Conservation (phyloP, 2,113 vertebrate species). For the Seriola aureovittata region DNA sequence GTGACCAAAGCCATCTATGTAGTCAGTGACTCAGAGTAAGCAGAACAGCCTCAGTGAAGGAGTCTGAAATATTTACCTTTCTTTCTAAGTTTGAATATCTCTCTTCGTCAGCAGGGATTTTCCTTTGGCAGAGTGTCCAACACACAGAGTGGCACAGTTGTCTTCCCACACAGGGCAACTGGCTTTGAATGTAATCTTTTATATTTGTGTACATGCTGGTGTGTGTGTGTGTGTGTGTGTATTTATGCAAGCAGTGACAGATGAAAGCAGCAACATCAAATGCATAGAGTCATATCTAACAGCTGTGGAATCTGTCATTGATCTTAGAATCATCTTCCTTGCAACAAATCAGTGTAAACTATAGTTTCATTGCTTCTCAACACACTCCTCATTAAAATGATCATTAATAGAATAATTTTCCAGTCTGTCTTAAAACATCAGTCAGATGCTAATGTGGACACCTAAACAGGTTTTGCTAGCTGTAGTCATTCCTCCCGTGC, state of each 20-base stretch:
- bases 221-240: not conserved
- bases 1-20: conserved; percentile 57
- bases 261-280: conserved; percentile 58
- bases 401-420: not conserved
- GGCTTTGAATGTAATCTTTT: conserved; percentile 41
- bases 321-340: conserved; percentile 44
- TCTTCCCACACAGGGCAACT: conserved; percentile 44
- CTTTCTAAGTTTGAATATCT: conserved; percentile 42
- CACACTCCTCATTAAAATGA: conserved; percentile 17
- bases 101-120: conserved; percentile 39
- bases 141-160: conserved; percentile 31
- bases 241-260: conserved; percentile 39
- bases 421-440: not conserved
- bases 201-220: conserved; percentile 21
- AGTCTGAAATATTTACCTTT: conserved; percentile 49
- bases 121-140: conserved; percentile 59
- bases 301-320: conserved; percentile 52
- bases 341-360: not conserved
- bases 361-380: conserved; percentile 19
- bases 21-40: conserved; percentile 48
- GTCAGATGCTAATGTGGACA: not conserved
- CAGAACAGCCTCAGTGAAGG: conserved; percentile 30
- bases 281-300: conserved; percentile 30
- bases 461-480: not conserved
- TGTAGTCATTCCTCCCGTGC: not conserved